Conservation (phyloP, 2,797 vertebrate species). For the Girardinus metallicus region DNA sequence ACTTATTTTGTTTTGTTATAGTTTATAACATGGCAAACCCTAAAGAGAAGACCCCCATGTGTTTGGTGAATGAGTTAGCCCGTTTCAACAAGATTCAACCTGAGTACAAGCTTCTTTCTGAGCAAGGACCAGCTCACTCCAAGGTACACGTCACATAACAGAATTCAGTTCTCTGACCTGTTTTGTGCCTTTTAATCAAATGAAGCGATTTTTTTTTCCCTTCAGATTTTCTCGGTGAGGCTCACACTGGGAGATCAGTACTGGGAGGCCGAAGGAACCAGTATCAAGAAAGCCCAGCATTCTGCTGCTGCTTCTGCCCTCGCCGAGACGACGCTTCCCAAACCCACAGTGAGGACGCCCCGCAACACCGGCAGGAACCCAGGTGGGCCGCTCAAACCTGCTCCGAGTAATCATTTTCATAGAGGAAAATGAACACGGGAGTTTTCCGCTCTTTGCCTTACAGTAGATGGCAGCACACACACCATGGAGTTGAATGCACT, state of each 20-base stretch:
- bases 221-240: conserved; percentile 92
- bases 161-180: not conserved
- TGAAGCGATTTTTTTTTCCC: not conserved
- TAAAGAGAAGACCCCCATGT: conserved; percentile 99
- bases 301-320: conserved; percentile 91
- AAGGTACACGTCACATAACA: conserved; percentile 79
- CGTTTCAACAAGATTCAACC: conserved; percentile 97
- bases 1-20: conserved; percentile 55
- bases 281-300: conserved; percentile 96
- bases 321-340: conserved; percentile 90
- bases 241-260: conserved; percentile 92
- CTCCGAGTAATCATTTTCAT: not conserved
- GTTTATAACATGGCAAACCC: conserved; percentile 98
- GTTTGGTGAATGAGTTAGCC: conserved; percentile 99
- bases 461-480: conserved; percentile 90
- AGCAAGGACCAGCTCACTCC: conserved; percentile 94
- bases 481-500: conserved; percentile 95
- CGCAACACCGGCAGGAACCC: conserved; percentile 90
- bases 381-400: conserved; percentile 75
- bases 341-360: conserved; percentile 86
- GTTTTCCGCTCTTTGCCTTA: conserved; percentile 38
- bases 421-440: not conserved
- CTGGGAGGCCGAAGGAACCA: conserved; percentile 94
- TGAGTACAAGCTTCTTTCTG: conserved; percentile 93
- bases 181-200: not conserved